These are phyloP conservation scores for Electrophaes corylata DNA, from an alignment of 2,888 invertebrate genomes.

Conservation along the genomic window DNA sequence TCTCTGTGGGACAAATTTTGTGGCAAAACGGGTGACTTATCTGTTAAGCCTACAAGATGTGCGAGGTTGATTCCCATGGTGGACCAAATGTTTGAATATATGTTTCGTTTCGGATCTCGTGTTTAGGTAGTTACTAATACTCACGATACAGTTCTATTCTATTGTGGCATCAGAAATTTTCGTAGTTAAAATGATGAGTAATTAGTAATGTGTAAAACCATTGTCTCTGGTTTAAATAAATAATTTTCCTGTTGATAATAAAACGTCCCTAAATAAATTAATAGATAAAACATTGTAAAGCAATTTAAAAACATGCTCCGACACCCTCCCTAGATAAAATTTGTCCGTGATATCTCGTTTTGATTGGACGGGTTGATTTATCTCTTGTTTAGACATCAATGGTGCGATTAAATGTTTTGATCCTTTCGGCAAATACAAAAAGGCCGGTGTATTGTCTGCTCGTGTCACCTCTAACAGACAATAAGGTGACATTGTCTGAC, in stretches of 20 bases:
- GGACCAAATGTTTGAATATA: too few species aligned
- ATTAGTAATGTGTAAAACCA: background rate
- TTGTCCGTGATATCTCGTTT: slow-evolving; percentile 81
- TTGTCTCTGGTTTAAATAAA: background rate
- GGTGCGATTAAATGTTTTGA: slow-evolving; percentile 60
- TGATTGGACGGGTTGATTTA: slow-evolving; percentile 82
- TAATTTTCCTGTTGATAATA: slow-evolving; percentile 17
- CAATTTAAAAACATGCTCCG: slow-evolving; percentile 78
- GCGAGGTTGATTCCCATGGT: too few species aligned
- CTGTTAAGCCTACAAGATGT: too few species aligned
- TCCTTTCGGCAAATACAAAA: slow-evolving; percentile 47
- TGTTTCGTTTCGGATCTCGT: too few species aligned
- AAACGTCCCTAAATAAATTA: slow-evolving; percentile 57
- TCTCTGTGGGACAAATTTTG: background rate
- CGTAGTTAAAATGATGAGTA: background rate
- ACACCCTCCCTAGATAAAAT: slow-evolving; percentile 75
- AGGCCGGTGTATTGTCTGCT: too few species aligned
- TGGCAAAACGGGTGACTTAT: background rate
- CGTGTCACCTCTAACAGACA: too few species aligned
- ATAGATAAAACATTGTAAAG: slow-evolving; percentile 75
- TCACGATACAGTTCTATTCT: too few species aligned
- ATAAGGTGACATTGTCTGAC: too few species aligned
- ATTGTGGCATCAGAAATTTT: background rate
- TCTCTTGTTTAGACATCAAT: slow-evolving; percentile 71
- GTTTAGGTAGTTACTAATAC: too few species aligned